Evolutionary conservation across 1,140 invertebrate species (phyloP).

Genomic region (Panagrolaimus sp.): DNA sequence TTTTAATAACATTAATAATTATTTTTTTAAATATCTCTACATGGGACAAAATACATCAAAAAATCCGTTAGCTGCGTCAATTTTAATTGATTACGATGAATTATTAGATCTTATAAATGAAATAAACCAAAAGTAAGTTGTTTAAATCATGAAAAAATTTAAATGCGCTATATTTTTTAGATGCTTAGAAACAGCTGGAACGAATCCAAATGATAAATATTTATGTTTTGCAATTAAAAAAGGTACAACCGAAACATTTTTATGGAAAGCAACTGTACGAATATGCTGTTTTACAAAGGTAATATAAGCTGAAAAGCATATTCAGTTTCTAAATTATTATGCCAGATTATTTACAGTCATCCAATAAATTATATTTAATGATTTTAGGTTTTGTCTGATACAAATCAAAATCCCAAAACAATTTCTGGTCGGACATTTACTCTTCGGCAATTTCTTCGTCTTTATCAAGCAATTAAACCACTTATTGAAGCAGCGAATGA

Average conservation of each 20-base stretch:
- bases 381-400: background rate
- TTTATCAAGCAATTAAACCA: background rate
- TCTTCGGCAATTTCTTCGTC: background rate
- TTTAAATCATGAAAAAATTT: too few relatives aligned
- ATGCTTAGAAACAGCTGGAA: background rate
- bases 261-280: conserved; percentile 5
- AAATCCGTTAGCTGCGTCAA: too few relatives aligned
- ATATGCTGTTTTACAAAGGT: background rate
- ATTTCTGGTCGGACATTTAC: background rate
- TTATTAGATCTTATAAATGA: too few relatives aligned
- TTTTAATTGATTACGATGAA: too few relatives aligned
- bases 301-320: background rate
- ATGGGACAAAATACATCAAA: too few relatives aligned
- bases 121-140: too few relatives aligned
- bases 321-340: too few relatives aligned
- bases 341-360: too few relatives aligned
- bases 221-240: conserved; percentile 1
- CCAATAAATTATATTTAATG: conserved; percentile 4
- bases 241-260: background rate
- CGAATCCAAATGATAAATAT: background rate
- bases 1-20: too few relatives aligned
- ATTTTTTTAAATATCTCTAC: too few relatives aligned
- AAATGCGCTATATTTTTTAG: background rate
- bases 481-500: background rate
- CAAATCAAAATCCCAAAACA: background rate